phyloP scores from a whole-genome alignment of 2,113 vertebrate species.

The Cryptomyrus ogoouensis region DNA sequence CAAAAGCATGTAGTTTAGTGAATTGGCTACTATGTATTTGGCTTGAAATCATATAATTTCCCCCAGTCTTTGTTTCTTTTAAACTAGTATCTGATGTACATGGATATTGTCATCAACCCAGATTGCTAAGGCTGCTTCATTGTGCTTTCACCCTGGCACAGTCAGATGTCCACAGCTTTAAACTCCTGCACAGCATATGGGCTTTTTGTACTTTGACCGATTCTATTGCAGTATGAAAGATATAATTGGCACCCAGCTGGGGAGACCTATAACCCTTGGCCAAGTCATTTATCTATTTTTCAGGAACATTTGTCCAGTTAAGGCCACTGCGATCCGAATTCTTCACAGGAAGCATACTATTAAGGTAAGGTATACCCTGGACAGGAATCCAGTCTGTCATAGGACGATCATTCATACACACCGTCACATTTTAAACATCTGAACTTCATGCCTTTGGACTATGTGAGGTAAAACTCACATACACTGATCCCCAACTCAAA shows the following conservation, averaged over 20 bases:
- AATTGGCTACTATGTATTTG: background rate
- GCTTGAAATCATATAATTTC: background rate
- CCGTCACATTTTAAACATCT: background rate
- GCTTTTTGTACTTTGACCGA: background rate
- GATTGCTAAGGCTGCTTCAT: background rate
- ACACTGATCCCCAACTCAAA: background rate
- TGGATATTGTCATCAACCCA: background rate
- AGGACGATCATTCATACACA: background rate
- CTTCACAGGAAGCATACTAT: background rate
- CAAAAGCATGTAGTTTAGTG: background rate
- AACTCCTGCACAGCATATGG: background rate
- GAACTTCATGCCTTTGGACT: background rate
- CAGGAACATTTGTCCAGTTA: background rate
- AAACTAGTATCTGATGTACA: background rate
- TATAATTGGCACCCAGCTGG: background rate
- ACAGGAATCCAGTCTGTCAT: background rate
- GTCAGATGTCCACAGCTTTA: background rate
- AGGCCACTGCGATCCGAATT: background rate
- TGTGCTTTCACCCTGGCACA: background rate
- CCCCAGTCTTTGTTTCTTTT: background rate
- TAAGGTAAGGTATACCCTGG: background rate
- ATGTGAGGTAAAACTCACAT: background rate
- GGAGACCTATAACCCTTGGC: background rate
- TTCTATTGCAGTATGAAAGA: background rate
- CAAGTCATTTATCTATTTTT: background rate